A percentile compares a stretch with the other conserved stretches of the same genome.
phyloP scores from a whole-genome alignment of 2,888 invertebrate genomes.

The Tipula vernalis region DNA sequence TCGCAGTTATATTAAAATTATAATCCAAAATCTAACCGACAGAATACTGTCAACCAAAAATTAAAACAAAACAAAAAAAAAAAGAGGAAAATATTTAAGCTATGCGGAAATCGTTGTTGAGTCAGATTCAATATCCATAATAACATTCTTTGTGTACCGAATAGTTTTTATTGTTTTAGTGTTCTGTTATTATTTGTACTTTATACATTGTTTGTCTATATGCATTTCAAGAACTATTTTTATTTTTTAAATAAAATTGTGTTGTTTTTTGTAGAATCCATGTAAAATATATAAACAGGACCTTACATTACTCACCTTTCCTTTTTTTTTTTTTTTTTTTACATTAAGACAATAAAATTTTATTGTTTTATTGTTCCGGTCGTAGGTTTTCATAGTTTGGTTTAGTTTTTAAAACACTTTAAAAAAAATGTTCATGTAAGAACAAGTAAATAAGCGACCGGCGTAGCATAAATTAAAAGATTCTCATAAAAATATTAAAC shows the following conservation, averaged over 20 bases:
- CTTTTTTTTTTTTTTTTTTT: background rate
- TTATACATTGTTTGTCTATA: background rate
- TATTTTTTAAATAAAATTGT: background rate
- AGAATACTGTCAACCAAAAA: background rate
- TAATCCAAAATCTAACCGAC: background rate
- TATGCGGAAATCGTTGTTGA: conserved; percentile 4
- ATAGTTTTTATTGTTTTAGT: background rate
- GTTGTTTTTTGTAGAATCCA: background rate
- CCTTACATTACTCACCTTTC: background rate
- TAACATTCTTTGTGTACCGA: background rate
- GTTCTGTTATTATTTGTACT: background rate
- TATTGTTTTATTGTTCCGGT: conserved; percentile 4
- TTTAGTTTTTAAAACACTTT: background rate
- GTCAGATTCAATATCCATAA: background rate
- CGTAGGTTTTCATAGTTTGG: background rate
- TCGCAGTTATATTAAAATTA: background rate
- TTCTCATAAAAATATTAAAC: background rate
- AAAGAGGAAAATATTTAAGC: background rate
- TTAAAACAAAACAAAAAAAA: background rate
- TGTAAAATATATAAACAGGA: background rate
- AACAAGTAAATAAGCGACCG: background rate
- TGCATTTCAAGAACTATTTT: background rate
- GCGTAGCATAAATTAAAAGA: background rate
- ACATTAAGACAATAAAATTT: background rate
- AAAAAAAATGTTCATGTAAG: background rate